Base-by-base conservation (phyloP, 53 echinoderm and acorn worm species). In the Astropecten irregularis region DNA sequence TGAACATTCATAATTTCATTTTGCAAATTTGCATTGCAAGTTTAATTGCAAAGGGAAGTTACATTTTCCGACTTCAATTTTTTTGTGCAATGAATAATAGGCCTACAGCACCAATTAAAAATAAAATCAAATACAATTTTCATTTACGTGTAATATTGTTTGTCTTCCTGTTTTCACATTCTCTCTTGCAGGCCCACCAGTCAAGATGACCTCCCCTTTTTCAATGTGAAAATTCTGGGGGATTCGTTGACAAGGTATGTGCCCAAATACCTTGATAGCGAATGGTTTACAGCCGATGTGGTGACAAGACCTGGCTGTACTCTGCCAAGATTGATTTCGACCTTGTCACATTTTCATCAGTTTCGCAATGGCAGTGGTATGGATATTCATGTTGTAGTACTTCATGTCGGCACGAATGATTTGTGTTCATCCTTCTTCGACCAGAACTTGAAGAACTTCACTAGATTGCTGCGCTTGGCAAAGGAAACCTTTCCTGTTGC, bases 161-260 rank as follows among this genome's bases (percentile, higher is more conserved):
- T n/a, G n/a, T 51, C 19, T 14, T 51, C 19, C 2, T 51, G 3
- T 18, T 3, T 8, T 18, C 19, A 9, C 19, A 8, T 51, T 51
- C 32, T 62, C 67, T 2, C 32, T 26, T 0, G 10, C 67, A 67
- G 40, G 67, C 19, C 67, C 67, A 67, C 29, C 67, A 67, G 29
- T 21, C 66, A 40, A 31, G 40, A 23, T 42, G 40, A 67, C 15
- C 42, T 67, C 11, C 67, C 42, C 9, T 67, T 2, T 7, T 67
- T 29, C 34, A 13, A 9, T 6, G 67, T 40, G 0, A 67, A 67
- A 20, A 40, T 67, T 7, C 42, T 67, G 39, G 67, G 67, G 16
- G 44, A 67, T 21, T 67, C 67, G 3, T 40, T 67, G 22, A 67
- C 67, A 19, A 67, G 67, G 22, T 67, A 40, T 8, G 11, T 66